These are phyloP conservation scores for Fragum sueziense DNA, from an alignment of 2,888 invertebrate species.

Conservation along the genomic window DNA sequence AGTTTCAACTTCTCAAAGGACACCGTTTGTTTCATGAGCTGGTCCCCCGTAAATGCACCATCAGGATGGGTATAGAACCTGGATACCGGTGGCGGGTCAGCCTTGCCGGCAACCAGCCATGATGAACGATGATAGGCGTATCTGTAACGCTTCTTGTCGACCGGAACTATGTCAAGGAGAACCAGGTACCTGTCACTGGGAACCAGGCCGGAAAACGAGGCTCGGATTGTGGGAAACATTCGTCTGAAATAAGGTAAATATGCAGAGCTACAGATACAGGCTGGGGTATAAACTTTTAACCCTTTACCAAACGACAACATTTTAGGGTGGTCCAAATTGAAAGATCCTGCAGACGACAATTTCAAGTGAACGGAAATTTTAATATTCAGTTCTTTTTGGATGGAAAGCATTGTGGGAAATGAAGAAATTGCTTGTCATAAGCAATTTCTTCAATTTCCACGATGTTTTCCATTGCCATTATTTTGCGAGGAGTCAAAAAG, in stretches of 20 bases:
- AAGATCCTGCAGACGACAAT: no score
- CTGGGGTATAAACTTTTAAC: no score
- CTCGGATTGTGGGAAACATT: constrained; percentile 98
- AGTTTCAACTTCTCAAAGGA: constrained; percentile 99
- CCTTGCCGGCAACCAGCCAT: constrained; percentile 99
- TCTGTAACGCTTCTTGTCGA: constrained; percentile 94
- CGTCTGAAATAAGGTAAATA: constrained; percentile 91
- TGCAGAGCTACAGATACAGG: no score
- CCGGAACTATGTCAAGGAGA: constrained; percentile 97
- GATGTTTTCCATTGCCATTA: no score
- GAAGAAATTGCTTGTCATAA: no score
- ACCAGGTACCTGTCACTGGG: constrained; percentile 89
- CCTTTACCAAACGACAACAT: no score
- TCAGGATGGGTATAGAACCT: constrained; percentile 98
- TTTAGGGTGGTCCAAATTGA: no score
- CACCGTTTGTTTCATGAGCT: constrained; percentile 97
- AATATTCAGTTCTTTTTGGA: no score
- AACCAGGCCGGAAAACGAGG: constrained; percentile 91
- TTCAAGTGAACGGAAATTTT: no score
- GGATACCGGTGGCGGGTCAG: constrained; percentile 94
- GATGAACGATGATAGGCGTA: constrained; percentile 99
- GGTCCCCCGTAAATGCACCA: constrained; percentile 96
- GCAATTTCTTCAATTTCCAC: no score
- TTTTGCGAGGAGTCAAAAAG: no score
- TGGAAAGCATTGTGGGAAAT: no score